Base-by-base conservation (phyloP, 2,797 vertebrate species). In the Rhynchotus rufescens region DNA sequence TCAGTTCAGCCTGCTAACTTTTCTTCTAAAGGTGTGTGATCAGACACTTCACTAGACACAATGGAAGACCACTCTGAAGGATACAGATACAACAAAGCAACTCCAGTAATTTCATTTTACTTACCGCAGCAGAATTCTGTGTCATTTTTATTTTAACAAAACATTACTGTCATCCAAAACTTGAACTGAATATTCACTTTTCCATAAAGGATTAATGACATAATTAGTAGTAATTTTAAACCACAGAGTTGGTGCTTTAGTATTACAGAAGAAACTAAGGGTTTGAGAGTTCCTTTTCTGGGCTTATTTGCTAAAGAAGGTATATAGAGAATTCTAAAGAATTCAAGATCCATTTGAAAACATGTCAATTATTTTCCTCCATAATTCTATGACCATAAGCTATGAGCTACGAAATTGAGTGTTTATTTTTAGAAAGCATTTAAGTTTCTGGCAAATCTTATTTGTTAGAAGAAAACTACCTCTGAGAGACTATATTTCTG, bases 381-480 rank as follows among this genome's bases (percentile, higher is more conserved):
- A 28, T 11, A 44, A 66, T 28, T 76, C 86, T 49, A n/a, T n/a
- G n/a, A n/a, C n/a, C n/a, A n/a, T n/a, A n/a, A n/a, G n/a, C n/a
- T n/a, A n/a, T n/a, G n/a, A 78, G n/a, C 51, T 62, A 66, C 26
- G 60, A 78, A 62, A 0, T 0, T 1, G 13, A 16, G 4, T 12
- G 22, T 78, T 60, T 80, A 61, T 83, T 83, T 86, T 52, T 5
- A 74, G 9, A 26, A 2, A 81, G 4, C 4, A 21, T 76, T 60
- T 12, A 67, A 45, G 11, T 71, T 81, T 79, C 38, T 60, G 52
- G 25, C 2, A 67, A 45, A 60, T 87, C 74, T 77, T 38, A 72
- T 14, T 21, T 76, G 85, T 71, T 44, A 64, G 49, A 84, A 57
- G 32, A 79, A 88, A 88, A 38, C 17, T 25, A 8, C 44, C 19